phyloP scores from a whole-genome alignment of 2,797 vertebrate species.

The Peromyscus melanophrys region DNA sequence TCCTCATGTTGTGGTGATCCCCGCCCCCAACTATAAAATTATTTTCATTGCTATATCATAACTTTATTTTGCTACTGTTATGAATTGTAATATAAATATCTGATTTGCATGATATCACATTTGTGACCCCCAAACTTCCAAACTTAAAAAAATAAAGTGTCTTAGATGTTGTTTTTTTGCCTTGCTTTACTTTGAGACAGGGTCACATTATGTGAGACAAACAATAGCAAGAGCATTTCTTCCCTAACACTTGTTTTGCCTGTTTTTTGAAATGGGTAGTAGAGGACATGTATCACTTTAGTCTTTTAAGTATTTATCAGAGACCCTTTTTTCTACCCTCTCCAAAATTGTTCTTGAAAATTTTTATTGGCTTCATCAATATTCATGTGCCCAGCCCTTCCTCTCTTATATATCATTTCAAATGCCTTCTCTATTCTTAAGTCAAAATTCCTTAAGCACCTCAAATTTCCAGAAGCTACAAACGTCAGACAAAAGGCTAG shows the following conservation, averaged over 20 bases:
- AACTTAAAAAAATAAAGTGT: neutral
- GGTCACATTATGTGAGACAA: neutral
- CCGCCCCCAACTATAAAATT: neutral
- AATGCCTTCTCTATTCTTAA: neutral
- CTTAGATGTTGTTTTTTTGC: neutral
- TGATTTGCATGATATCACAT: neutral
- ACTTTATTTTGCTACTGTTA: neutral
- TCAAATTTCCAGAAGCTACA: conserved; percentile 34
- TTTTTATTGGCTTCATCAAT: neutral
- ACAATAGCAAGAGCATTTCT: neutral
- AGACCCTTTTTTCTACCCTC: neutral
- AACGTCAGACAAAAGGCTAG: neutral
- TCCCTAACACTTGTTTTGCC: conserved; percentile 10
- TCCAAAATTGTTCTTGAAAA: neutral
- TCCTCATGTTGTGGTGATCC: neutral
- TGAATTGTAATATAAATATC: neutral
- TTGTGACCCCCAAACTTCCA: neutral
- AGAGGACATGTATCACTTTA: neutral
- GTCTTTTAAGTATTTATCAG: conserved; percentile 24
- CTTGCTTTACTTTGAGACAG: neutral
- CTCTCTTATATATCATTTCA: neutral
- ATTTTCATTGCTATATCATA: neutral
- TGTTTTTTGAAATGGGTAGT: conserved; percentile 35
- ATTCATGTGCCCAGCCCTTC: neutral
- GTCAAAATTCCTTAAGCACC: neutral